These are phyloP conservation scores for Todiramphus chloris DNA, from an alignment of 2,113 vertebrate species.

Conservation along the genomic window DNA sequence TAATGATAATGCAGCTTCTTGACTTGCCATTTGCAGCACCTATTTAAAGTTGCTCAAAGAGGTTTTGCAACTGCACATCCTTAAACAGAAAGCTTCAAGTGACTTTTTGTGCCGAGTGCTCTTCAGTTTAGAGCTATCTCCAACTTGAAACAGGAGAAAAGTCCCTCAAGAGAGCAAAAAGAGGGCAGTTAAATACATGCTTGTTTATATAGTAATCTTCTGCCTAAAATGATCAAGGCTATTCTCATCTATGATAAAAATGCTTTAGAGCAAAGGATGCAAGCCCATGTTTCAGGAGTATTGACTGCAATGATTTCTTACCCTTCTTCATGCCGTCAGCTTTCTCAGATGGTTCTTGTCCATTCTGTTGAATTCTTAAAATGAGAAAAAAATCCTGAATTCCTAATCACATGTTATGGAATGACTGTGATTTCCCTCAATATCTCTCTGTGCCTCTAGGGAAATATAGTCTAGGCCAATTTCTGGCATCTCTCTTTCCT, in stretches of 20 bases:
- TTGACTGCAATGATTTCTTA: conserved; percentile 6
- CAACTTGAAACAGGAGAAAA: neutral
- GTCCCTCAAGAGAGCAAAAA: neutral
- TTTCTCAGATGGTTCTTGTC: conserved; percentile 1
- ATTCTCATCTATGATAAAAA: neutral
- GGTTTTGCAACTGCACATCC: neutral
- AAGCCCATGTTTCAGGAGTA: neutral
- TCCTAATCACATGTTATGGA: conserved; percentile 25
- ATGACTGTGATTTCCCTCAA: conserved; percentile 56
- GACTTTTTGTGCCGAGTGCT: neutral
- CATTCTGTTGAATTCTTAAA: neutral
- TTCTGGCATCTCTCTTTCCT: conserved; percentile 44
- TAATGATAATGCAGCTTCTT: neutral
- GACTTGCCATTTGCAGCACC: neutral
- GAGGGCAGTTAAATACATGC: neutral
- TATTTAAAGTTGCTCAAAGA: neutral
- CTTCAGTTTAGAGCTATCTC: neutral
- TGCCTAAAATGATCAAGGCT: neutral
- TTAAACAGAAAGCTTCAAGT: neutral
- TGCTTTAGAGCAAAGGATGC: neutral
- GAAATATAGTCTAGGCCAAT: conserved; percentile 63
- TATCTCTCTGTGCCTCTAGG: conserved; percentile 18
- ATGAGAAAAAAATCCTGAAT: neutral
- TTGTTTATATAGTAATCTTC: neutral
- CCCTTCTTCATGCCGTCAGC: neutral